phyloP scores from a whole-genome alignment of 2,888 invertebrate genomes.

The Chouioia cunea region DNA sequence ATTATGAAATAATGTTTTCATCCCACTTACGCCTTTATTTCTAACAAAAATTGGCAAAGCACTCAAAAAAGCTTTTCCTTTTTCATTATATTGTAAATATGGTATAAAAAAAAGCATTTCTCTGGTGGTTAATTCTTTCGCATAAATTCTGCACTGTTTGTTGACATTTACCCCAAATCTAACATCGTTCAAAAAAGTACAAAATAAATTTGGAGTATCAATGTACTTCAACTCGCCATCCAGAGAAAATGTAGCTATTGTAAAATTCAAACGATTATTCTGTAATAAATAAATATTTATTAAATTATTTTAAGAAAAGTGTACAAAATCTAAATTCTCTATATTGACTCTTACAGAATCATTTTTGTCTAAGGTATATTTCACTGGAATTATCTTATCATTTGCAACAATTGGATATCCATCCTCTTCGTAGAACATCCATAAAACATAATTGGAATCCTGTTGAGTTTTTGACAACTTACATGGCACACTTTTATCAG shows the following conservation, averaged over 20 bases:
- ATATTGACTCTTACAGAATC: constrained; percentile 60
- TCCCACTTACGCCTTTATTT: constrained; percentile 53
- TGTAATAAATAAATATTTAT: constrained; percentile 52
- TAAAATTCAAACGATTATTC: constrained; percentile 67
- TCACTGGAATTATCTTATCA: constrained; percentile 67
- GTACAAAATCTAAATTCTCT: constrained; percentile 37
- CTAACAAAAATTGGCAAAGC: constrained; percentile 72
- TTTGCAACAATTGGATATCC: constrained; percentile 68
- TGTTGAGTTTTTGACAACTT: constrained; percentile 52
- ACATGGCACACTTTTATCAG: constrained; percentile 65
- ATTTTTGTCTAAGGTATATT: constrained; percentile 66
- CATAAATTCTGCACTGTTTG: constrained; percentile 62
- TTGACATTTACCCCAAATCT: constrained; percentile 67
- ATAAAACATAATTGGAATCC: constrained; percentile 56
- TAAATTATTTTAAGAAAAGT: no score
- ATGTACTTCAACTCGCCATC: constrained; percentile 67
- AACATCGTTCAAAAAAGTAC: constrained; percentile 61
- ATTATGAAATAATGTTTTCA: no score
- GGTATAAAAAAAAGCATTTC: constrained; percentile 71
- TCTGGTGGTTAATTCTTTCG: constrained; percentile 63
- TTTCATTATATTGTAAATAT: constrained; percentile 69
- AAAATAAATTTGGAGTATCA: constrained; percentile 59
- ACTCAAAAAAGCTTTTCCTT: constrained; percentile 68
- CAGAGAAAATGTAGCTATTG: constrained; percentile 65
- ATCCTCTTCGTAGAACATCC: constrained; percentile 70